Conservation (phyloP, 1,140 invertebrate species). For the Drosophila mojavensis region DNA sequence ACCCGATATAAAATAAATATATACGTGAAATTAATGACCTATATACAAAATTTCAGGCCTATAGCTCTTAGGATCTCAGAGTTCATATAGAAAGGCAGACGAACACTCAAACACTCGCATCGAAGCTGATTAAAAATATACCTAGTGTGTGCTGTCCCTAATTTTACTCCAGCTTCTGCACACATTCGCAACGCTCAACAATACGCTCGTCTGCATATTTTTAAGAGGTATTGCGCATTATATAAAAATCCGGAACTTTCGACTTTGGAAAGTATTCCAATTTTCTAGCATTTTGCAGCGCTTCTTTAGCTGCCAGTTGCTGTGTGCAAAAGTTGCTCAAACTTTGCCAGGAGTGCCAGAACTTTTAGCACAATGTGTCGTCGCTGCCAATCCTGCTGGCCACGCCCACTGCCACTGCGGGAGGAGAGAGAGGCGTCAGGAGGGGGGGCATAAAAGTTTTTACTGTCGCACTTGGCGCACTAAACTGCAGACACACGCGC, state of each 20-base stretch:
- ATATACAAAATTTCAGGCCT: neutral
- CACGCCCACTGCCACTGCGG: constrained; percentile 28
- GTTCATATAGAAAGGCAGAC: neutral
- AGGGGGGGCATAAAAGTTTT: constrained; percentile 56
- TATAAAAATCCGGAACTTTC: constrained; percentile 46
- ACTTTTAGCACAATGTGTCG: constrained; percentile 76
- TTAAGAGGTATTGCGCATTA: neutral
- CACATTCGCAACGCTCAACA: neutral
- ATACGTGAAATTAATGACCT: neutral
- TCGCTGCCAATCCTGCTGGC: constrained; percentile 27
- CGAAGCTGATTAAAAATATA: neutral
- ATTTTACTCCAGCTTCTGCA: neutral
- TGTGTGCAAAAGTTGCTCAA: constrained; percentile 48
- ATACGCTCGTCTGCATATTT: neutral
- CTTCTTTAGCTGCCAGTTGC: constrained; percentile 44
- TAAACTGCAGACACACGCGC: constrained; percentile 64
- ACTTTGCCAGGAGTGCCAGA: constrained; percentile 47
- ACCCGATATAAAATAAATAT: too few relatives aligned
- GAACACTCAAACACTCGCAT: neutral
- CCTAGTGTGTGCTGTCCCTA: too few relatives aligned
- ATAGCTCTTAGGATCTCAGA: neutral
- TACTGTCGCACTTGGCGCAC: constrained; percentile 73
- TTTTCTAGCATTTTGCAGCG: constrained; percentile 64
- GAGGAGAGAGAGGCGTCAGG: too few relatives aligned
- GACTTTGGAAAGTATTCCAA: constrained; percentile 73